Evolutionary conservation across 1,140 invertebrate genomes (phyloP).

Genomic region (Drosophila parvula): DNA sequence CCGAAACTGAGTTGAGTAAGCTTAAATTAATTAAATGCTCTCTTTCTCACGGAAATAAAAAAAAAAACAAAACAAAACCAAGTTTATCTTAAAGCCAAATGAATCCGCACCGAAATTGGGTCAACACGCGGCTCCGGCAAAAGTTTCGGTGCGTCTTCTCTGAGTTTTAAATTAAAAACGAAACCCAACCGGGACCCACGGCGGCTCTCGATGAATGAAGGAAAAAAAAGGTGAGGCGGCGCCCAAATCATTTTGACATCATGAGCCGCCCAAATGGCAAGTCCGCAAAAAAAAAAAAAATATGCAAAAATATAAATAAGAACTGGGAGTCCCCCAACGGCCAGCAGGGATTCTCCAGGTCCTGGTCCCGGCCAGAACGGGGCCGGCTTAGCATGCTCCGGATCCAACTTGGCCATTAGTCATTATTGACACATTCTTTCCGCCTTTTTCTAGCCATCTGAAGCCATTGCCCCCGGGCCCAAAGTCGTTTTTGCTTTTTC

Average conservation of each 20-base stretch:
- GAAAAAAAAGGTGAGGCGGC: slow-evolving; percentile 36
- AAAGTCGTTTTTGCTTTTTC: slow-evolving; percentile 22
- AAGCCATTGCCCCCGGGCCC: slow-evolving; percentile 20
- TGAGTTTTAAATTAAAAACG: slow-evolving; percentile 62
- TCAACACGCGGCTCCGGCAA: slow-evolving; percentile 7
- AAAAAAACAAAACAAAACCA: slow-evolving; percentile 2
- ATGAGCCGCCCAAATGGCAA: slow-evolving; percentile 36
- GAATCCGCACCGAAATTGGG: slow-evolving; percentile 41
- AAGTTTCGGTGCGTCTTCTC: slow-evolving; percentile 23
- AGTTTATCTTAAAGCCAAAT: slow-evolving; percentile 52
- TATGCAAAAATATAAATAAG: slow-evolving; percentile 74
- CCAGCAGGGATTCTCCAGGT: slow-evolving; percentile 5
- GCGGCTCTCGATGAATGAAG: slow-evolving; percentile 13
- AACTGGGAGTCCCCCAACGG: slow-evolving; percentile 13
- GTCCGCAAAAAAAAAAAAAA: slow-evolving; percentile 44
- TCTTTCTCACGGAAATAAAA: slow-evolving; percentile 20
- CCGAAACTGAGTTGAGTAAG: slow-evolving; percentile 37
- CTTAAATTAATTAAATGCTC: slow-evolving; percentile 67
- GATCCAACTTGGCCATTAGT: slow-evolving; percentile 68
- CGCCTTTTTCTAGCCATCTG: slow-evolving; percentile 60
- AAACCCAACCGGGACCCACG: slow-evolving; percentile 42
- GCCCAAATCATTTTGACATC: slow-evolving; percentile 65
- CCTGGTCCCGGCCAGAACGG: slow-evolving; percentile 29
- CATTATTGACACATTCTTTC: slow-evolving; percentile 81
- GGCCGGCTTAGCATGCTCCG: slow-evolving; percentile 11